Conservation (phyloP, 2,797 vertebrate species). For the Gymnoscopelus microlampas region DNA sequence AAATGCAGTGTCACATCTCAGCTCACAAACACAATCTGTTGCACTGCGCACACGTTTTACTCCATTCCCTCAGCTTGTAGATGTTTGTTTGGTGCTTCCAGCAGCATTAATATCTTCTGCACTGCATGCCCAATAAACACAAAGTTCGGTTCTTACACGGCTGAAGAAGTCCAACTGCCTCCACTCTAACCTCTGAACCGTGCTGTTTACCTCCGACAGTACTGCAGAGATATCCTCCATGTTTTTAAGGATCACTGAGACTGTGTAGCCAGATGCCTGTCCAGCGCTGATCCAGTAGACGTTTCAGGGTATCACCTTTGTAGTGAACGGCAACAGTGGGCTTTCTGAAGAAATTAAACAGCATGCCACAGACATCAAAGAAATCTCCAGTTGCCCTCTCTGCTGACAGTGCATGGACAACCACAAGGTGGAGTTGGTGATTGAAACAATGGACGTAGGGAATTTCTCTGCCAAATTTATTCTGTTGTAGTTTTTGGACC, state of each 20-base stretch:
- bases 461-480: too few species aligned
- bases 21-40: background rate
- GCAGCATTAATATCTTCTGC: conserved; percentile 4
- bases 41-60: background rate
- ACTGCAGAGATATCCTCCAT: conserved; percentile 9
- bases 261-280: conserved; percentile 22
- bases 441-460: too few species aligned
- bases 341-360: conserved; percentile 25
- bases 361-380: conserved; percentile 1
- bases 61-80: background rate
- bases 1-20: background rate
- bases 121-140: conserved; percentile 16
- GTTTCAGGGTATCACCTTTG: conserved; percentile 13
- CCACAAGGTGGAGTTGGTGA: too few species aligned
- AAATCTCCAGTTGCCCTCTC: conserved; percentile 14
- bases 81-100: background rate
- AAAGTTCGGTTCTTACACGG: background rate
- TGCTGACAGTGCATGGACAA: conserved; percentile 11
- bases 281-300: conserved; percentile 30
- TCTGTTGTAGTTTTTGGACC: too few species aligned
- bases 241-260: conserved; percentile 16
- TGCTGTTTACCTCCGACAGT: background rate
- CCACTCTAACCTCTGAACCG: conserved; percentile 8
- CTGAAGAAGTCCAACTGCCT: conserved; percentile 5
- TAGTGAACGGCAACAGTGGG: conserved; percentile 6